Percentiles rank a stretch among this genome's conserved stretches.
Evolutionary conservation across 2,888 invertebrate species (phyloP).

Genomic region (Ormyrus rosae): DNA sequence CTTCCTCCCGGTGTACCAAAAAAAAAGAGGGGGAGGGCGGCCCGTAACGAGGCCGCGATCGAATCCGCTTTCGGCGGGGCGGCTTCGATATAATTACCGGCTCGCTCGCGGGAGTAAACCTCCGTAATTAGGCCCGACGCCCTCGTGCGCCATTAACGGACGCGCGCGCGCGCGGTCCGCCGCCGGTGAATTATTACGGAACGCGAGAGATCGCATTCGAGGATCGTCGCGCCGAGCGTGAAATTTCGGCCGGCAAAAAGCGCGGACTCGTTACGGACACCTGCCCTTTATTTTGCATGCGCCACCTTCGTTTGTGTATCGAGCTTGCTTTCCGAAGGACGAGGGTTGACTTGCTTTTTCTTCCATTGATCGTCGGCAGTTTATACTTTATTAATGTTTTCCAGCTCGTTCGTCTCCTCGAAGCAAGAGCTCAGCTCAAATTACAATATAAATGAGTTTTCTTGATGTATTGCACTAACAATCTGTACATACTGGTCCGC

Average conservation of each 20-base stretch:
- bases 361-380: not conserved
- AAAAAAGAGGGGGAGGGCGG: no score
- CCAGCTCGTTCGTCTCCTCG: no score
- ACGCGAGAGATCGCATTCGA: constrained; percentile 6
- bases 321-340: not conserved
- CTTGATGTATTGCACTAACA: no score
- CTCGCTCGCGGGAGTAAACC: constrained; percentile 67
- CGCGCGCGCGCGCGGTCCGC: constrained; percentile 2
- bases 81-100: constrained; percentile 69
- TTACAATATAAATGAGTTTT: no score
- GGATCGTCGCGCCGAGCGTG: constrained; percentile 9
- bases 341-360: not conserved
- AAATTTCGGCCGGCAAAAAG: constrained; percentile 22
- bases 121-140: constrained; percentile 69
- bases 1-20: not conserved
- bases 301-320: not conserved
- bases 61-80: constrained; percentile 12
- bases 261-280: constrained; percentile 7
- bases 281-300: constrained; percentile 27
- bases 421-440: no score
- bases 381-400: not conserved
- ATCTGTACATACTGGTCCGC: no score
- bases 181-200: constrained; percentile 12
- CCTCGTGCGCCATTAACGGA: constrained; percentile 62
- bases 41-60: not conserved